Base-by-base conservation (phyloP, 2,888 invertebrate species). In the Salpingus planirostris region DNA sequence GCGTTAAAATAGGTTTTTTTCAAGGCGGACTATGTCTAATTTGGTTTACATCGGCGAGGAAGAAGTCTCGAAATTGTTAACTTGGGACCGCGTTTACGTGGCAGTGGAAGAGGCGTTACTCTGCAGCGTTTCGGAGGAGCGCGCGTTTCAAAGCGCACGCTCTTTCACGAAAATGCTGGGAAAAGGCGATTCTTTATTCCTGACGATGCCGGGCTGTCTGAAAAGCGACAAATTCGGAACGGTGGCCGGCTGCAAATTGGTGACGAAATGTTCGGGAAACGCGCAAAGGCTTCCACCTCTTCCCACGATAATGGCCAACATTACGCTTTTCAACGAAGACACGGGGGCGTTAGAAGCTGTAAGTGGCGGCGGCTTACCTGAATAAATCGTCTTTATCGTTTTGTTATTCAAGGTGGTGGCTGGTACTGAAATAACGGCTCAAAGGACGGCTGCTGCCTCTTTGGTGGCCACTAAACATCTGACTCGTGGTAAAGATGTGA, bases 371-470 rank as follows among this genome's bases (percentile, higher is more conserved):
- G 21, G 21, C 7, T 18, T 18, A n/a, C 21, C 6, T 18, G 11
- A 24, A 10, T 24, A 8, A 10, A 10, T 10, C 8, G 10, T 6
- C 13, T 8, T 26, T 6, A 13, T 26, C 13, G 13, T 18, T 27
- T 15, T 18, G 11, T 13, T 27, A 26, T 45, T 50, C 27, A 33
- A 67, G 66, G 52, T 66, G 3, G 57, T 74, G 45, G 69, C 66
- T 29, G 74, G 62, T 11, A 70, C 67, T 1, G 66, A 68, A 33
- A 70, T 75, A 11, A 75, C 74, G 3, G 67, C 65, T 1, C 70
- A 71, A 69, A 62, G 74, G 38, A 75, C 75, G 2, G 73, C 72
- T 0, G 68, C 71, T n/a, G 72, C 73, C 2, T 73, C 74, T 1
- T 57, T 68, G 25, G 65, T 71, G 1, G 73, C 73, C 6, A 73